Evolutionary conservation across 2,888 invertebrate species (phyloP).

Genomic region (Lasioglossum malachurum): DNA sequence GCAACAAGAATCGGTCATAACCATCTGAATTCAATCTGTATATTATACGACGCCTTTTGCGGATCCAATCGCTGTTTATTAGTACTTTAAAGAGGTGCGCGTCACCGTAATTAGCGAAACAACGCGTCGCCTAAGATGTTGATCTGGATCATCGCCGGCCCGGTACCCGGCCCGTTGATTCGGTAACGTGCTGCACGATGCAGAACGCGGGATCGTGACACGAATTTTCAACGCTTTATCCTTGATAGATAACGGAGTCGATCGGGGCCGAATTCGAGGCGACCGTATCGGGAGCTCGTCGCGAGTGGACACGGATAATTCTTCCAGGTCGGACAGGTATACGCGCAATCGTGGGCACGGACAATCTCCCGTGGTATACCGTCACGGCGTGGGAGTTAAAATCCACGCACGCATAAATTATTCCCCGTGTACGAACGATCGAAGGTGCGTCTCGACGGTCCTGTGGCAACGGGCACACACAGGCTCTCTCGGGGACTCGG

Average conservation of each 20-base stretch:
- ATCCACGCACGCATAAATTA: constrained; percentile 82
- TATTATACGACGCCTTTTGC: not conserved
- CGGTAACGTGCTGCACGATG: not conserved
- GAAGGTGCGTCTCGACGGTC: constrained; percentile 2
- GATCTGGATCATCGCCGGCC: not conserved
- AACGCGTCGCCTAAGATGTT: not conserved
- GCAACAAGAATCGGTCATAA: not conserved
- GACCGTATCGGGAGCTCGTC: constrained; percentile 67
- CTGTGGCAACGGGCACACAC: constrained; percentile 12
- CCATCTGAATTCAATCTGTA: not conserved
- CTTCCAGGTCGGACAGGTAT: constrained; percentile 61
- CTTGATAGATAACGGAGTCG: constrained; percentile 50
- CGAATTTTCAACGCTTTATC: constrained; percentile 34
- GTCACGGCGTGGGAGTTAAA: constrained; percentile 81
- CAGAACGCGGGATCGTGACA: constrained; percentile 12
- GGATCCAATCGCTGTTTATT: not conserved
- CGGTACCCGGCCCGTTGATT: not conserved
- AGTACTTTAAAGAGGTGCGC: not conserved
- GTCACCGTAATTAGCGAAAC: not conserved
- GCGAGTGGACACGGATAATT: constrained; percentile 68
- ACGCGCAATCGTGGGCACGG: constrained; percentile 65
- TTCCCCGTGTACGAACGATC: constrained; percentile 59
- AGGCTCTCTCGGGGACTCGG: constrained; percentile 21
- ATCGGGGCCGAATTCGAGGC: constrained; percentile 57
- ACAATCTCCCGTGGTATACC: constrained; percentile 60